Percentiles rank a stretch among this genome's conserved stretches.
Evolutionary conservation across 2,113 vertebrate species (phyloP).

Genomic region (Anoura caudifer): DNA sequence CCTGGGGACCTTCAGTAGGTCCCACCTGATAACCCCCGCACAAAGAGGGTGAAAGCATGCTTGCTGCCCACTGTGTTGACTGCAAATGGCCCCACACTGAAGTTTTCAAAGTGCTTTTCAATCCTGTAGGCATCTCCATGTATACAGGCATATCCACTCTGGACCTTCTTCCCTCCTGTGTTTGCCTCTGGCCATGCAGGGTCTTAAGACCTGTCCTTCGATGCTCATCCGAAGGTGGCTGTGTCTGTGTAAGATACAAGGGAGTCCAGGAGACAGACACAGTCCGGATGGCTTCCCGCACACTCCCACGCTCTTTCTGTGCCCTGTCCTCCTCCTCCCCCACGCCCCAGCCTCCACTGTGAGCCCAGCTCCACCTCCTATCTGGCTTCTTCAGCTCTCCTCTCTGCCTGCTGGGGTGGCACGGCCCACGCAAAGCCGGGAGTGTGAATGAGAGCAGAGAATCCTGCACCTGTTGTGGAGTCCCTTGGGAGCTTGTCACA

Average conservation of each 20-base stretch:
- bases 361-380: not conserved
- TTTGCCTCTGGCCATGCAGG: not conserved
- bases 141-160: accelerated
- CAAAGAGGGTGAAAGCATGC: not conserved
- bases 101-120: not conserved
- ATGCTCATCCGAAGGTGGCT: not conserved
- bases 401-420: not conserved
- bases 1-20: not conserved
- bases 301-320: accelerated
- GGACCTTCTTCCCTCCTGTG: not conserved
- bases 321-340: not conserved
- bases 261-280: not conserved
- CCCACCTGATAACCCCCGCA: not conserved
- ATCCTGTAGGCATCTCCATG: not conserved
- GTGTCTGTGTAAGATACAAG: not conserved
- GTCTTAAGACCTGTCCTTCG: not conserved
- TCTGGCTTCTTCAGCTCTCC: not conserved
- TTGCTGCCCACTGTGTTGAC: not conserved
- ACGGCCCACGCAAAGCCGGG: not conserved
- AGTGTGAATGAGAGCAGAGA: not conserved
- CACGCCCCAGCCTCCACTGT: no score
- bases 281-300: not conserved
- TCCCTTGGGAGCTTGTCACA: not conserved
- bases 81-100: not conserved
- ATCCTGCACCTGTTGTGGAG: accelerated